Base-by-base conservation (phyloP, 2,113 vertebrate species). In the Rutilus rutilus region DNA sequence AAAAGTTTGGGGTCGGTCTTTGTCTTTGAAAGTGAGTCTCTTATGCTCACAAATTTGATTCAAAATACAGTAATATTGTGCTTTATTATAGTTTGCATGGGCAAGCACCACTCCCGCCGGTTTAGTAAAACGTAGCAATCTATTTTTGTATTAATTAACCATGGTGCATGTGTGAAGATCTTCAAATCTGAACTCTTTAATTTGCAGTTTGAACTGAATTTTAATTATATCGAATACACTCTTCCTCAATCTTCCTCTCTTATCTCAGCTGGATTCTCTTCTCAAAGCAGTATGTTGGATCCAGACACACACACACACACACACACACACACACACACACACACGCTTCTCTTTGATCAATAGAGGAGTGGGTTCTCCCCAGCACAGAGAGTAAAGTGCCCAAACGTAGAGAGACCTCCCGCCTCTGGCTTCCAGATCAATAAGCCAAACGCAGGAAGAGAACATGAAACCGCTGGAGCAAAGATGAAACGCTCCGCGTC, bases 401-500 rank as follows among this genome's bases (percentile, higher is more conserved):
- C 69, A 80, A 84, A 67, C 69, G 50, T 69, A 69, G 77, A 86
- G 75, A 84, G 73, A 79, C 76, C 42, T 84, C 85, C 85, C 57
- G 67, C 76, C 39, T 64, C 42, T 69, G 90, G 33, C 92, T 93
- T 92, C 90, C 92, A 92, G 90, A 93, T 92, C 88, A 90, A 86
- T 81, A 78, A 88, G 90, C 88, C 86, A 88, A 86, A 73, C 86
- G 76, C 87, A 83, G 83, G 87, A 88, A 78, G 87, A 87, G 86
- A 30, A 78, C 7, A 47, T 87, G 86, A 85, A 90, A 91, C 90
- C 86, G 90, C 83, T 57, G 86, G 90, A 90, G 82, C 57, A 15
- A 39, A 91, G 91, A 93, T 93, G 87, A 94, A 94, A 93, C 90
- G 67, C 87, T 78, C 23, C 57, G 71, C 84, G 85, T 39, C n/a